phyloP scores from a whole-genome alignment of 2,888 invertebrate genomes.

The Oasisia sp. region DNA sequence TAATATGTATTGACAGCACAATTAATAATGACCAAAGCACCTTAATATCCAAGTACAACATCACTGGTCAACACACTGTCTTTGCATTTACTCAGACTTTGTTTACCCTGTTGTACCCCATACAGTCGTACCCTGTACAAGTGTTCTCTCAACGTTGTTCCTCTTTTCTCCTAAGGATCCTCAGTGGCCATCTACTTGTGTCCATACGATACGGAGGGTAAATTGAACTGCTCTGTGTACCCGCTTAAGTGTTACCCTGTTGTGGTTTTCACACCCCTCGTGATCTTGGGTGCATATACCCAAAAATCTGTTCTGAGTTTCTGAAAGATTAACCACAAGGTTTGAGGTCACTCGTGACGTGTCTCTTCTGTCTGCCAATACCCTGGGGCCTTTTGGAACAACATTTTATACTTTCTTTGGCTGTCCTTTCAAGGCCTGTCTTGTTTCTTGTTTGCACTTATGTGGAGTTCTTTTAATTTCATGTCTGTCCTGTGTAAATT shows the following conservation, averaged over 20 bases:
- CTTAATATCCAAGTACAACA: background rate
- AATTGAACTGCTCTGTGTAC: background rate
- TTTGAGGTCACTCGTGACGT: background rate
- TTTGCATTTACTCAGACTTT: background rate
- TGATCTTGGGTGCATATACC: background rate
- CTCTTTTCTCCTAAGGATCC: background rate
- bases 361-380: background rate
- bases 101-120: background rate
- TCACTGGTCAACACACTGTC: background rate
- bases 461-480: background rate
- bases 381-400: background rate
- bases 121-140: background rate
- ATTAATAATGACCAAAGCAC: background rate
- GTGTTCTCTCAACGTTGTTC: background rate
- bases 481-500: background rate
- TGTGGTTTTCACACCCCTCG: background rate
- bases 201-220: background rate
- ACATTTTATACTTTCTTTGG: background rate
- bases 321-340: background rate
- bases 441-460: background rate
- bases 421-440: background rate
- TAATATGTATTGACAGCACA: no score
- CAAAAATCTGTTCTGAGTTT: background rate
- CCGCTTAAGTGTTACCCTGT: background rate
- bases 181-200: background rate